Base-by-base conservation (phyloP, 2,113 vertebrate species). In the Ciconia boyciana region DNA sequence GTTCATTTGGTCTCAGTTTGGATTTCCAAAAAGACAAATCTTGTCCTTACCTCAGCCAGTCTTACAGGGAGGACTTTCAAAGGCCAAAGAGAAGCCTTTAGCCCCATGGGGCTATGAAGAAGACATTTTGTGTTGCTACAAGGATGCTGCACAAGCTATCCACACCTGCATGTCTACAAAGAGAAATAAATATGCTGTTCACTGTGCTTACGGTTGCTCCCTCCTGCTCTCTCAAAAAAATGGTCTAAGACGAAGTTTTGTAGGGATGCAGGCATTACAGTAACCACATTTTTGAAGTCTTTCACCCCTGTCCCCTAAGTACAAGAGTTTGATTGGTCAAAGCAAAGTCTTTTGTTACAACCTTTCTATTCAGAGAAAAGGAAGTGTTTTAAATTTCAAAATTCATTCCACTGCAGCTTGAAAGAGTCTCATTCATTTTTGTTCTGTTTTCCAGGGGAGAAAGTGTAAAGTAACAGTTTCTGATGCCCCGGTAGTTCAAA, bases 391-490 rank as follows among this genome's bases (percentile, higher is more conserved):
- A 85, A 55, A 61, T 62, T 87, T 71, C 57, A 85, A 76, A 85
- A 93, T 85, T 72, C 32, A 69, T 89, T 94, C 51, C 7, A 4
- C 46, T 49, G 29, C 49, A 77, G 36, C 54, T 90, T 85, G 41
- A 74, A 68, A 79, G 86, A 61, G 24, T 39, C 48, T 88, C 21
- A 72, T 85, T 92, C 83, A 64, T 80, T 93, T 94, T 76, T 90
- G 44, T 34, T 90, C 72, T 84, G 44, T 76, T 92, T 94, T 80
- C 34, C 58, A 70, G 52, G 46, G 31, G 11, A 77, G 13, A 88
- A 93, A 93, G 93, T 9, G 28, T 65, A 57, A 96, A 88, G 36
- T 69, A 95, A 90, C 49, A 77, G 58, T 77, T 95, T 86, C 91
- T 93, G 83, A 95, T 83, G 66, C 16, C 54, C 34, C 8, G 5